Percentiles rank a stretch among this genome's conserved stretches.
These are phyloP conservation scores for Drosophila kurseongensis DNA, from an alignment of 1,140 invertebrate genomes.

Conservation along the genomic window DNA sequence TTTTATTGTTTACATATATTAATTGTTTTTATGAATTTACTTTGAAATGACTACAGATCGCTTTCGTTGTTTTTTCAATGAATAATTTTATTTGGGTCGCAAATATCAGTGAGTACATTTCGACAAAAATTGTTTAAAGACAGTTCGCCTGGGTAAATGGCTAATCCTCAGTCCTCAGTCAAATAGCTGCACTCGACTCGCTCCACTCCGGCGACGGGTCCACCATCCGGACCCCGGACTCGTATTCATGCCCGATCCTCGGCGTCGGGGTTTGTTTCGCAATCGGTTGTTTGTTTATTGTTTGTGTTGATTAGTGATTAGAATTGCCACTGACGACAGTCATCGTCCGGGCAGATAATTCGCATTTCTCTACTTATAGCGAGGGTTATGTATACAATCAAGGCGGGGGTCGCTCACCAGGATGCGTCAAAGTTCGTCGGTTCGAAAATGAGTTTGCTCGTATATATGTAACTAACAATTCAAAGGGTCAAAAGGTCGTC, in stretches of 20 bases:
- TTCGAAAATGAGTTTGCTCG: constrained; percentile 37
- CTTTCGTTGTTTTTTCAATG: constrained; percentile 52
- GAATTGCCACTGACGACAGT: constrained; percentile 68
- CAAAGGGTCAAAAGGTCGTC: constrained; percentile 29
- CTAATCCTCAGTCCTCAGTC: constrained; percentile 65
- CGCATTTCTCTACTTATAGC: constrained; percentile 54
- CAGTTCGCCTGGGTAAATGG: constrained; percentile 53
- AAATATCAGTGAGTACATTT: constrained; percentile 80
- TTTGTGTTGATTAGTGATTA: constrained; percentile 59
- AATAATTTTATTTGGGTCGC: constrained; percentile 78
- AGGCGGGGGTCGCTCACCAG: constrained; percentile 64
- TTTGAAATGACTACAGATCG: constrained; percentile 32
- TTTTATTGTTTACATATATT: constrained; percentile 10
- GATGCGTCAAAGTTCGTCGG: constrained; percentile 59
- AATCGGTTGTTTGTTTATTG: constrained; percentile 37
- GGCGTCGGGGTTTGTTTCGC: constrained; percentile 32
- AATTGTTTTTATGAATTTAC: constrained; percentile 27
- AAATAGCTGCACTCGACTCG: constrained; percentile 42
- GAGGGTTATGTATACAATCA: constrained; percentile 59
- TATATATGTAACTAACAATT: constrained; percentile 70
- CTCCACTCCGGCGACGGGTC: constrained; percentile 17
- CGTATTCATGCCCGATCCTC: constrained; percentile 7
- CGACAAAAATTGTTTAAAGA: constrained; percentile 68
- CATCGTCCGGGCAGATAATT: constrained; percentile 64
- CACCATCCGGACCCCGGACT: constrained; percentile 11